Base-by-base conservation (phyloP, 2,888 invertebrate genomes). In the Electrophaes corylata region DNA sequence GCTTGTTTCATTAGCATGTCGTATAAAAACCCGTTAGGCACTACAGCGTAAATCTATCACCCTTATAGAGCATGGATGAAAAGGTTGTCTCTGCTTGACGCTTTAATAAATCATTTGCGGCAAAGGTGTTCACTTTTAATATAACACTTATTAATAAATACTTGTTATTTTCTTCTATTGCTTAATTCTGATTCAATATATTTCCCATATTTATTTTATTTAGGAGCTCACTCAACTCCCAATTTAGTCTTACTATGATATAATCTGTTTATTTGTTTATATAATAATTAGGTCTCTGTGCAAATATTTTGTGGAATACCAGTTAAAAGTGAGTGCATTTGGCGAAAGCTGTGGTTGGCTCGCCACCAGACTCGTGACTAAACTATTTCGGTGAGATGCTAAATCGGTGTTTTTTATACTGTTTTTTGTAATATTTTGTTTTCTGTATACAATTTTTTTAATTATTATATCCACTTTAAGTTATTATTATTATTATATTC, bases 321-420 rank as follows among this genome's bases (percentile, higher is more conserved):
- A 2, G 12, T 26, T 49, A 49, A 58, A 61, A 57, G 44, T 20
- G 49, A 55, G 46, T 63, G 65, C 65, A 63, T 57, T 61, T 63
- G 63, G 65, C 65, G 35, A 57, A 64, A 60, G 61, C 18, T 50
- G 58, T 44, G 57, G 47, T 61, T 65, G 67, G 67, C 65, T 45
- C 43, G 60, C 51, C 58, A 65, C 44, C 48, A 56, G 33, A 54
- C 55, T 60, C 61, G 50, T 63, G 61, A 60, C 61, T 62, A 8
- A 48, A 12, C 48, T 65, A 62, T 62, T 60, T 57, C 60, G 46
- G 58, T n/a, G 19, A 45, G 53, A 35, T 23, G 50, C 44, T 57
- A 43, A 53, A 48, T 48, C 26, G 29, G 39, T 47, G 49, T 50
- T 53, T 20, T 58, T 40, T 44, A 29, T 8, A 16, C 8, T 29